Conservation (phyloP, 1,140 invertebrate genomes). For the Oreohelix idahoensis region DNA sequence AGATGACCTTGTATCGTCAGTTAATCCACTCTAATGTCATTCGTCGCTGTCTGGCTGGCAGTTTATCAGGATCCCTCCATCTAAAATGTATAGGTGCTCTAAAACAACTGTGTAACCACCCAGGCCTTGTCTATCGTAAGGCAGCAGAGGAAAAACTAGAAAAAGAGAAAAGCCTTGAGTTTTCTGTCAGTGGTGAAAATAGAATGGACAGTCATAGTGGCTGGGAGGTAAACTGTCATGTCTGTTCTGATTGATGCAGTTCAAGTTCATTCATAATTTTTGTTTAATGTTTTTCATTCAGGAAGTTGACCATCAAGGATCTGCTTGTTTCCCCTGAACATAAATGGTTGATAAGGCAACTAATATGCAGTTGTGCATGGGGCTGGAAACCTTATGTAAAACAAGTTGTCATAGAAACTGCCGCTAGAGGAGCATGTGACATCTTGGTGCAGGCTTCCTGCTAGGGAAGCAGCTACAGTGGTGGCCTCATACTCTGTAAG, state of each 20-base stretch:
- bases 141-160: slow-evolving; percentile 60
- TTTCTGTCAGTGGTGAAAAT: slow-evolving; percentile 33
- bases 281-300: too few relatives aligned
- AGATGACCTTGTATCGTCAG: slow-evolving; percentile 76
- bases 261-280: neutral
- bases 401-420: too few relatives aligned
- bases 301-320: too few relatives aligned
- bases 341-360: too few relatives aligned
- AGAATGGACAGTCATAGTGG: neutral
- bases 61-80: slow-evolving; percentile 69
- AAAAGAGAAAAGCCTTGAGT: slow-evolving; percentile 17
- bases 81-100: slow-evolving; percentile 78
- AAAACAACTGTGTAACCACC: slow-evolving; percentile 84
- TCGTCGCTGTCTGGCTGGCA: slow-evolving; percentile 72
- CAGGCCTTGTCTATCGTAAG: slow-evolving; percentile 74
- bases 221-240: slow-evolving; percentile 4
- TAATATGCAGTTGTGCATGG: too few relatives aligned
- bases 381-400: too few relatives aligned
- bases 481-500: too few relatives aligned
- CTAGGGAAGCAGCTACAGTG: too few relatives aligned
- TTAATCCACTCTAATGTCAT: slow-evolving; percentile 67
- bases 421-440: too few relatives aligned
- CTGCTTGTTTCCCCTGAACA: too few relatives aligned
- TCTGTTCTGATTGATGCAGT: neutral
- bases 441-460: too few relatives aligned